Conservation (phyloP, 1,140 invertebrate species). For the Phenacoccus solenopsis region DNA sequence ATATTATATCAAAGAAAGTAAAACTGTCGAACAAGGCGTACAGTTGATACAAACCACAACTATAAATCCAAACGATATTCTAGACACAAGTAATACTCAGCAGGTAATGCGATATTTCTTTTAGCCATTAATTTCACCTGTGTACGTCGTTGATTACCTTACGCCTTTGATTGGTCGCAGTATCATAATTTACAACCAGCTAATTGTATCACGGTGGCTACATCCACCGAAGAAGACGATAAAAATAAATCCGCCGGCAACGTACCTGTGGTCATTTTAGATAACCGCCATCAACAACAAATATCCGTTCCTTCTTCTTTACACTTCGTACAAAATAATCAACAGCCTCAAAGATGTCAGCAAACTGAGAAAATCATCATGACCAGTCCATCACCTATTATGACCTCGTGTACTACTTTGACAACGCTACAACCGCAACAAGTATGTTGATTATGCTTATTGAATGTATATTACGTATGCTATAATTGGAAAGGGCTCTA, state of each 20-base stretch:
- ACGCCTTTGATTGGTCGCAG: neutral
- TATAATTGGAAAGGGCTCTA: too few relatives aligned
- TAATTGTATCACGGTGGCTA: constrained; percentile 28
- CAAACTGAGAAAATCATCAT: constrained; percentile 21
- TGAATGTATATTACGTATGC: too few relatives aligned
- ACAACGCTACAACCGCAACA: constrained; percentile 11
- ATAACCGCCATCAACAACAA: constrained; percentile 13
- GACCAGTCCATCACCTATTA: constrained; percentile 24
- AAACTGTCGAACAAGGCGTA: neutral
- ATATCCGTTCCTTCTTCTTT: constrained; percentile 6
- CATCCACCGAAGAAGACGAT: constrained; percentile 28
- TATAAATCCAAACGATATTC: neutral
- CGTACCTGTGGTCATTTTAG: constrained; percentile 24
- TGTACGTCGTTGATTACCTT: neutral
- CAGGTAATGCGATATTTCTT: neutral
- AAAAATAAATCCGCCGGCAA: constrained; percentile 22
- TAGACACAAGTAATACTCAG: neutral
- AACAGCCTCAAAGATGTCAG: neutral
- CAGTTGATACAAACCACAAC: neutral
- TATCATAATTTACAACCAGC: constrained; percentile 2
- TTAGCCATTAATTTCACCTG: too few relatives aligned
- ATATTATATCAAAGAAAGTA: neutral
- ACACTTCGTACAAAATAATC: constrained; percentile 14
- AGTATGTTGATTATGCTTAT: constrained; percentile 3
- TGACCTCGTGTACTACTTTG: constrained; percentile 18